Evolutionary conservation across 2,888 invertebrate genomes (phyloP).

Genomic region (Arrhopalites spinosus): DNA sequence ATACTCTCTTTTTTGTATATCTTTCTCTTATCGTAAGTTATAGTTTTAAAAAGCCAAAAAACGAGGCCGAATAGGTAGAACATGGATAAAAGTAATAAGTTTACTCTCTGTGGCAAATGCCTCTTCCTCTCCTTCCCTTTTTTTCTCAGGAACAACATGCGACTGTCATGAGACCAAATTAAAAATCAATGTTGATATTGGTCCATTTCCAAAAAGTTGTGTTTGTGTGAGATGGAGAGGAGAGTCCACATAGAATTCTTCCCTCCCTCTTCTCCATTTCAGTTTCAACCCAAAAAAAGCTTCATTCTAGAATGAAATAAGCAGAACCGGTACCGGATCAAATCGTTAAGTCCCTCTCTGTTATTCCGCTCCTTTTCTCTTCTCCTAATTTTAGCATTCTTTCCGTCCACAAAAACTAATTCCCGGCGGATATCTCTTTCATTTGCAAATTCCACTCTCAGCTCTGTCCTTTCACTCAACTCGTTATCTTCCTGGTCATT

Average conservation of each 20-base stretch:
- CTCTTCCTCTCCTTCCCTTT: not conserved
- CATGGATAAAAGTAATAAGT: not conserved
- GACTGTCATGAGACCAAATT: conserved; percentile 38
- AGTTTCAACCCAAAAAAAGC: not conserved
- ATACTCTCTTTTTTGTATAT: not conserved
- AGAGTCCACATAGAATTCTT: not conserved
- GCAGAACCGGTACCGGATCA: too few relatives aligned
- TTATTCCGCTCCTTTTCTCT: too few relatives aligned
- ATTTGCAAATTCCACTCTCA: too few relatives aligned
- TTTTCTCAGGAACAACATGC: conserved; percentile 9
- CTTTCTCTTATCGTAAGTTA: not conserved
- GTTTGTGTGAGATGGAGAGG: not conserved
- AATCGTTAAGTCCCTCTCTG: too few relatives aligned
- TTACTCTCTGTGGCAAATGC: conserved; percentile 24
- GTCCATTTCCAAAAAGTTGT: conserved; percentile 39
- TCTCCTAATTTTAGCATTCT: too few relatives aligned
- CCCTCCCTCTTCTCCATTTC: not conserved
- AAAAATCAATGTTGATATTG: conserved; percentile 49
- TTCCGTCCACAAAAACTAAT: too few relatives aligned
- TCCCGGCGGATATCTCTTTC: too few relatives aligned
- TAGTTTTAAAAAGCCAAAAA: not conserved
- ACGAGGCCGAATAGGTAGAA: not conserved
- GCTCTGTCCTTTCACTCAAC: too few relatives aligned
- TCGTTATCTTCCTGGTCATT: too few relatives aligned
- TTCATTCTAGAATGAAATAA: too few relatives aligned